Base-by-base conservation (phyloP, 2,797 vertebrate species). In the Gadopsis bispinosus region DNA sequence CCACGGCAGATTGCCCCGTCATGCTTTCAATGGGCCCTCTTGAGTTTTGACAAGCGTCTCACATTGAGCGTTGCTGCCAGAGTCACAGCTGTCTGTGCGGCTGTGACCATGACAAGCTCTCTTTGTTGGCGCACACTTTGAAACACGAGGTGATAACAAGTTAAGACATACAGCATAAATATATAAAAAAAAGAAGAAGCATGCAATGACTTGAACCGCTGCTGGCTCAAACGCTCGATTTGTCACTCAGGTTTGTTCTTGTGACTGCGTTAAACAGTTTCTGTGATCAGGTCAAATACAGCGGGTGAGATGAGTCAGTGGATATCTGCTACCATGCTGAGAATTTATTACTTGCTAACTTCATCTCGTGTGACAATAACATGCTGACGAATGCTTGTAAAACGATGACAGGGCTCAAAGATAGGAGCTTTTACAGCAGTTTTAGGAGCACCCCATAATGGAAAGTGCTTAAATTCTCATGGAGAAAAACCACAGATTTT, bases 301-400 rank as follows among this genome's bases (percentile, higher is more conserved):
- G 81, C 41, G 71, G 67, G 61, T 69, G 62, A 70, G 66, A 83
- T 89, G 89, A 91, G 69, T 93, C 90, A 92, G 70, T 75, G 69
- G 56, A 73, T 75, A 79, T 88, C 75, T 76, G 73, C 80, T 22
- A 78, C 77, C 84, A 39, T 26, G 75, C 79, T 71, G 69, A 75
- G 83, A 76, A 62, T 80, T 84, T 85, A 84, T 76, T 86, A 80
- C 78, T 84, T 7, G 51, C 82, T 76, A 80, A 83, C 86, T 89
- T 80, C 62, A 61, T 83, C 86, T 83, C 33, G 68, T 77, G 83
- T 83, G 77, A 89, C 86, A 89, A 79, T 41, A 82, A 87, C 77
- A 76, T 69, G 89, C 88, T 90, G 90, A 92, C 63, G 33, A 87
- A 85, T 14, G 77, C 87, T 79, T 78, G 70, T 88, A 86, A 92